Conservation (phyloP, 2,888 invertebrate species). For the Phasia obesa region DNA sequence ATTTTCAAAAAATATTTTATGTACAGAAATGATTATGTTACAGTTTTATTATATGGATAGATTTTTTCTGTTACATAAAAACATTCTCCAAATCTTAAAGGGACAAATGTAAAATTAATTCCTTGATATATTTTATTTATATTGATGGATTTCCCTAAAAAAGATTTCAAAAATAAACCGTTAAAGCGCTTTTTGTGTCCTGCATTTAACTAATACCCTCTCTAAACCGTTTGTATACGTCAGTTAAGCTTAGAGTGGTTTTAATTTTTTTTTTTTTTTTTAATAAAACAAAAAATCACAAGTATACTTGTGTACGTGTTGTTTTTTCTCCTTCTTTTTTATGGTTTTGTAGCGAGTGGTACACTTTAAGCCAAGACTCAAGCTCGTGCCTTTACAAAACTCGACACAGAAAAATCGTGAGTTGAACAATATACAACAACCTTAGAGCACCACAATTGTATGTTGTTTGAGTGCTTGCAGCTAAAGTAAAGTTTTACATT, state of each 20-base stretch:
- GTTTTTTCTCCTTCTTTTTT: background rate
- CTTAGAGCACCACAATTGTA: slow-evolving; percentile 43
- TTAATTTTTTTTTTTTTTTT: slow-evolving; percentile 9
- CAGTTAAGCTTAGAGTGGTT: slow-evolving; percentile 56
- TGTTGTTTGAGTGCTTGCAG: slow-evolving; percentile 64
- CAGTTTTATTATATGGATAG: no score
- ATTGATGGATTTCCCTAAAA: background rate
- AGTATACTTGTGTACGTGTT: background rate
- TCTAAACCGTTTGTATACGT: slow-evolving; percentile 43
- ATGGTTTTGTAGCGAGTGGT: slow-evolving; percentile 9
- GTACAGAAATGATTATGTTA: no score
- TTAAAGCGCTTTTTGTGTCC: slow-evolving; percentile 37
- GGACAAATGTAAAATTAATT: background rate
- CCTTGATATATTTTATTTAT: background rate
- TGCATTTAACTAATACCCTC: slow-evolving; percentile 25
- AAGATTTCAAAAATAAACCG: slow-evolving; percentile 44
- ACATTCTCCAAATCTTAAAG: no score
- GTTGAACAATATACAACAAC: slow-evolving; percentile 66
- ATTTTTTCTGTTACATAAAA: no score
- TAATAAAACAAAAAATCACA: background rate
- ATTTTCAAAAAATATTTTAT: no score
- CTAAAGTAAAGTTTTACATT: slow-evolving; percentile 45
- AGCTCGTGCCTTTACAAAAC: slow-evolving; percentile 70
- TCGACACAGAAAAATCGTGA: slow-evolving; percentile 71
- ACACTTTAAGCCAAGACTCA: slow-evolving; percentile 47